Conservation (phyloP, 2,888 invertebrate species). For the Isotomurus palustris region DNA sequence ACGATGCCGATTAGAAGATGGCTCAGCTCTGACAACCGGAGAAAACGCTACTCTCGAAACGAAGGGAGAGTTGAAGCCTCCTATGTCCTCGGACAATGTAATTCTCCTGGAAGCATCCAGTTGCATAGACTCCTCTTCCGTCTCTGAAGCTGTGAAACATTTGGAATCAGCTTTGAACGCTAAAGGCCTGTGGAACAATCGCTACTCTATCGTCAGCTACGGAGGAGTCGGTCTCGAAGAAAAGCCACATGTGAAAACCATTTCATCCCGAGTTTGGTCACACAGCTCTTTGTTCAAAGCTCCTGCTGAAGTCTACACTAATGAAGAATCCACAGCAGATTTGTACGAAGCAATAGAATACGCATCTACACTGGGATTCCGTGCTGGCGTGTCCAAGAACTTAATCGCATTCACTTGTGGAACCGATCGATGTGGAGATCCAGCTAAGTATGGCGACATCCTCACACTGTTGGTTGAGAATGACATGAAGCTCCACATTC, state of each 20-base stretch:
- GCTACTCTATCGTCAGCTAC: constrained; percentile 53
- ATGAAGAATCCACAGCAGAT: constrained; percentile 44
- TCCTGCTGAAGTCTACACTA: constrained; percentile 28
- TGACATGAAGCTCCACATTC: constrained; percentile 49
- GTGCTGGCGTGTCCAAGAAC: constrained; percentile 53
- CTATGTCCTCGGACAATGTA: constrained; percentile 53
- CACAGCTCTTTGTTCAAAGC: constrained; percentile 41
- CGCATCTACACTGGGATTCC: constrained; percentile 50
- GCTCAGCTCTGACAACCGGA: constrained; percentile 47
- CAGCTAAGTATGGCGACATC: constrained; percentile 47
- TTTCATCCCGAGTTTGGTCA: constrained; percentile 48
- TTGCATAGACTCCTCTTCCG: constrained; percentile 47
- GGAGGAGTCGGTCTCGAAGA: constrained; percentile 49
- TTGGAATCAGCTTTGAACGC: constrained; percentile 46
- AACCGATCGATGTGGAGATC: constrained; percentile 47
- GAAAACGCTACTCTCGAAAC: constrained; percentile 46
- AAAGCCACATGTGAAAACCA: constrained; percentile 51
- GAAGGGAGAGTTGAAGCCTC: constrained; percentile 35
- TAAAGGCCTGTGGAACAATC: constrained; percentile 49
- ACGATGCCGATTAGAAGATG: constrained; percentile 48
- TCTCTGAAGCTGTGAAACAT: constrained; percentile 38
- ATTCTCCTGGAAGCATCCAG: constrained; percentile 53
- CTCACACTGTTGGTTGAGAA: constrained; percentile 48
- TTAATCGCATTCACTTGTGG: constrained; percentile 52
- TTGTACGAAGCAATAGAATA: constrained; percentile 48